Percentiles rank a stretch among this genome's conserved stretches.
Evolutionary conservation across 2,888 invertebrate species (phyloP).

Genomic region (Ormyrus nitidulus): DNA sequence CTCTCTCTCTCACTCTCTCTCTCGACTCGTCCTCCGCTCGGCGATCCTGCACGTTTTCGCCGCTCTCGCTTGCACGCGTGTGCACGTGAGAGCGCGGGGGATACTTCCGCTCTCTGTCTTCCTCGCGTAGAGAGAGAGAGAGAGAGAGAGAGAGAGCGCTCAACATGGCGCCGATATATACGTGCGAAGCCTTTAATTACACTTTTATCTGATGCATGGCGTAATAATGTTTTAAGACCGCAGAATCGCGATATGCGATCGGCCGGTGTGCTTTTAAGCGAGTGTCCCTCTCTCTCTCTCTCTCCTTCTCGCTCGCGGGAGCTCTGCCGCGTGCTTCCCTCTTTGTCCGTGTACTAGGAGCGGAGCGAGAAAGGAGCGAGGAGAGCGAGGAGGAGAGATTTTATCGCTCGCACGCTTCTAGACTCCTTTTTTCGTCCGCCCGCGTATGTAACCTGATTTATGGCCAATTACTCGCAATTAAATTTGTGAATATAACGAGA

Average conservation of each 20-base stretch:
- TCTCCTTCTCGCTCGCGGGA: not conserved
- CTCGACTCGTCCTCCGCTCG: not conserved
- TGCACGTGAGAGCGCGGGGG: no score
- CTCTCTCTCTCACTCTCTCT: not conserved
- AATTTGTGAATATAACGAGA: constrained; percentile 51
- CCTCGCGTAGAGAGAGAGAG: not conserved
- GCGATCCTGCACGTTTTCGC: no score
- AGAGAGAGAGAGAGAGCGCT: not conserved
- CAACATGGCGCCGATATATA: constrained; percentile 39
- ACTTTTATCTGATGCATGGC: constrained; percentile 69
- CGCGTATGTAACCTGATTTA: constrained; percentile 45
- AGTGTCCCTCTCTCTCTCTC: constrained; percentile 31
- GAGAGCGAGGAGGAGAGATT: constrained; percentile 25
- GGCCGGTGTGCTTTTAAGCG: constrained; percentile 43
- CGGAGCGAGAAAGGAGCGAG: not conserved
- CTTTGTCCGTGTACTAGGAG: not conserved
- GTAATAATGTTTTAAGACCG: constrained; percentile 67
- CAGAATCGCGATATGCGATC: constrained; percentile 59
- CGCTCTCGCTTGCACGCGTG: no score
- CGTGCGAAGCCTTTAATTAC: constrained; percentile 67
- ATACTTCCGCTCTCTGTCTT: not conserved
- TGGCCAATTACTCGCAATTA: constrained; percentile 55
- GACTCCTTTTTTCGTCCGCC: constrained; percentile 24
- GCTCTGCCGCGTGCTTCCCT: not conserved
- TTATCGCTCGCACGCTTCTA: constrained; percentile 42